A percentile compares a stretch with the other conserved stretches of the same genome.
Conservation (phyloP, 2,797 vertebrate genomes). For the Neostethus bicornis region DNA sequence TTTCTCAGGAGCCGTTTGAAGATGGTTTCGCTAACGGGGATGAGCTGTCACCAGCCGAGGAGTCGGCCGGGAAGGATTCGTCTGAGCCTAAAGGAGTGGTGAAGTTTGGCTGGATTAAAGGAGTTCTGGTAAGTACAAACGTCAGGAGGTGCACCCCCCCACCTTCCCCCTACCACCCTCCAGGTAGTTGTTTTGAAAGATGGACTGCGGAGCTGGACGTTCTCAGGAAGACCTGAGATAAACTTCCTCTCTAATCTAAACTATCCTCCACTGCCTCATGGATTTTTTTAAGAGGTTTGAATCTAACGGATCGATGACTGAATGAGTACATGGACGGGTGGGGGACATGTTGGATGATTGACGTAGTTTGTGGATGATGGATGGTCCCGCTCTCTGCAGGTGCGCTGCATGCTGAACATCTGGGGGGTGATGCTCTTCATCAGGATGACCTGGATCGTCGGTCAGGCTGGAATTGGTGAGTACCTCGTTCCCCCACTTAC, state of each 20-base stretch:
- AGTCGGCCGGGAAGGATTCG: conserved; percentile 86
- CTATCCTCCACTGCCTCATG: not conserved
- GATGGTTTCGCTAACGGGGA: conserved; percentile 97
- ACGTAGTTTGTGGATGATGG: too few species aligned
- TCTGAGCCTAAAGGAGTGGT: conserved; percentile 92
- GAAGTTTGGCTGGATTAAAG: conserved; percentile 98
- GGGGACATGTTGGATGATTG: too few species aligned
- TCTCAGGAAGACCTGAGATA: conserved; percentile 40
- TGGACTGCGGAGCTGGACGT: conserved; percentile 50
- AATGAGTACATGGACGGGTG: not conserved
- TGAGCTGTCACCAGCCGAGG: conserved; percentile 91
- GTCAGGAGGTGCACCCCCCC: too few species aligned
- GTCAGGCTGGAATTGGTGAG: conserved; percentile 96
- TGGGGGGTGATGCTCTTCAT: conserved; percentile 99
- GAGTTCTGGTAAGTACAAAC: conserved; percentile 96
- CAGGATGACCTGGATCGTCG: conserved; percentile 97
- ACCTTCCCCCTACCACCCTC: too few species aligned
- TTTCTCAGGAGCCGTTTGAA: conserved; percentile 97
- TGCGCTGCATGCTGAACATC: conserved; percentile 99
- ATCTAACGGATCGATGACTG: too few species aligned
- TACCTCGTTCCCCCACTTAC: too few species aligned
- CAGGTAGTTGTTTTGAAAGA: too few species aligned
- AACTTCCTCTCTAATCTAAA: conserved; percentile 64
- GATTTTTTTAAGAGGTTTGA: not conserved
- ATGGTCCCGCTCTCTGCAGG: conserved; percentile 74